A percentile compares a stretch with the other conserved stretches of the same genome.
Evolutionary conservation across 2,797 vertebrate genomes (phyloP).

Genomic region (Sciurus carolinensis): DNA sequence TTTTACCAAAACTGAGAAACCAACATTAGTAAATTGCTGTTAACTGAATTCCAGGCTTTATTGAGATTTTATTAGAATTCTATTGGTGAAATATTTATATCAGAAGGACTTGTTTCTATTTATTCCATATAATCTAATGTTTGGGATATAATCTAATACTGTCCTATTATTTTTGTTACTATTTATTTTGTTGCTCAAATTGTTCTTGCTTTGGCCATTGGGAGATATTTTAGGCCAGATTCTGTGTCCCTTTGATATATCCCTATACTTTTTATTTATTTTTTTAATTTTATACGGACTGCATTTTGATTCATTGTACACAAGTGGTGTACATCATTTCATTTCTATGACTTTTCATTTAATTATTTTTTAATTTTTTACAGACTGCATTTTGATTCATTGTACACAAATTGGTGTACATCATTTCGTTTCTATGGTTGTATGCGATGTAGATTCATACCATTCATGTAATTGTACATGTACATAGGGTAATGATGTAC

Average conservation of each 20-base stretch:
- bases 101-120: neutral
- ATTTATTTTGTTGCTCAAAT: neutral
- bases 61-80: neutral
- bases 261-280: neutral
- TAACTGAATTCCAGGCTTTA: neutral
- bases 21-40: neutral
- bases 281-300: too few relatives aligned
- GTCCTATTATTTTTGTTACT: neutral
- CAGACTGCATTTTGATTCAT: too few relatives aligned
- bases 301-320: too few relatives aligned
- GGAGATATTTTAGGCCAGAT: neutral
- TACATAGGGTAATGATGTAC: too few relatives aligned
- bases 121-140: neutral
- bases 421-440: too few relatives aligned
- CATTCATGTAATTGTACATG: too few relatives aligned
- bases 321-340: too few relatives aligned
- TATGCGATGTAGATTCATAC: too few relatives aligned
- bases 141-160: neutral
- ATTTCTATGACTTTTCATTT: too few relatives aligned
- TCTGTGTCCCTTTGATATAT: neutral
- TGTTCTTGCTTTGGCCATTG: neutral
- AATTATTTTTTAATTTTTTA: too few relatives aligned
- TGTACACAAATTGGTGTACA: too few relatives aligned
- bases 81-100: neutral
- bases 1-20: neutral